Conservation (phyloP, 2,797 vertebrate genomes). For the Ataeniobius toweri region DNA sequence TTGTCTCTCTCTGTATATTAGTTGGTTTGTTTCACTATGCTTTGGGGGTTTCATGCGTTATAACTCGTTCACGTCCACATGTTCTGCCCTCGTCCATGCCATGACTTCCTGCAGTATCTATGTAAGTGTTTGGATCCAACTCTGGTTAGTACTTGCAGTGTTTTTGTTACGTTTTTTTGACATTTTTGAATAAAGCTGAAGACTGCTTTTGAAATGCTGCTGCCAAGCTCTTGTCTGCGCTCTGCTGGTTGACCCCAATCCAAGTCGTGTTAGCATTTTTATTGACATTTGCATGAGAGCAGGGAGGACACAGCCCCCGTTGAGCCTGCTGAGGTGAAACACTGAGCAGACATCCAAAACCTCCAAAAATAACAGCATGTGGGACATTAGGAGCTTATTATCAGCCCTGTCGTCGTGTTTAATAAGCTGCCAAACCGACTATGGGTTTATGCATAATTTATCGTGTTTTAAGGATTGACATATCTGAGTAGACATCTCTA, state of each 20-base stretch:
- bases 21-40: too few relatives aligned
- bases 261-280: conserved; percentile 58
- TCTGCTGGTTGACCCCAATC: conserved; percentile 54
- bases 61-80: too few relatives aligned
- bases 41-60: too few relatives aligned
- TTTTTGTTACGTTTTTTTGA: too few relatives aligned
- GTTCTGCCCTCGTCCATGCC: too few relatives aligned
- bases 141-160: too few relatives aligned
- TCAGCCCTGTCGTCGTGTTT: neutral
- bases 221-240: neutral
- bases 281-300: conserved; percentile 65
- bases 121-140: too few relatives aligned
- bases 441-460: neutral
- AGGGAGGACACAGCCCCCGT: conserved; percentile 27
- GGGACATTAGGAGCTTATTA: neutral
- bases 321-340: conserved; percentile 22
- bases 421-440: neutral
- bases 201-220: too few relatives aligned
- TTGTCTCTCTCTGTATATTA: too few relatives aligned
- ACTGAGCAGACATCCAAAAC: conserved; percentile 14
- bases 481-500: too few relatives aligned
- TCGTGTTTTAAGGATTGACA: neutral
- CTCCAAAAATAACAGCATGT: conserved; percentile 10
- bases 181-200: too few relatives aligned
- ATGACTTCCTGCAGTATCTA: too few relatives aligned